These are phyloP conservation scores for Ariolimax columbianus DNA, from an alignment of 2,888 invertebrate species.

Conservation along the genomic window DNA sequence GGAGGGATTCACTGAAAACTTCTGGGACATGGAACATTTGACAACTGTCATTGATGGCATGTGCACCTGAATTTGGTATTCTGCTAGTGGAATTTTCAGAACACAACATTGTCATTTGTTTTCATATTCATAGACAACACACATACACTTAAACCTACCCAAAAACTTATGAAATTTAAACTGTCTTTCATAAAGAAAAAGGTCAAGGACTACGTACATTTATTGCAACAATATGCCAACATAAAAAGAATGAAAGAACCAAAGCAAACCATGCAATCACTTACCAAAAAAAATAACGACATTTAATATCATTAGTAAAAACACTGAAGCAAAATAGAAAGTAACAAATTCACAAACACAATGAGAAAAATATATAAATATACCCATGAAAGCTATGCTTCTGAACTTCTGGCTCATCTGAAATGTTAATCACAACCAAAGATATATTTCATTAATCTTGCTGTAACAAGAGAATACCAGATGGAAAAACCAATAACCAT, in stretches of 20 bases:
- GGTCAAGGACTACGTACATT: background rate
- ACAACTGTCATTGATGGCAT: background rate
- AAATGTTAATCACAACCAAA: slow-evolving; percentile 40
- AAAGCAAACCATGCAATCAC: background rate
- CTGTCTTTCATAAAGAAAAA: background rate
- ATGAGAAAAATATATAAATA: slow-evolving; percentile 26
- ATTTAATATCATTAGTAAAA: background rate
- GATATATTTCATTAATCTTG: background rate
- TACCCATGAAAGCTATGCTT: slow-evolving; percentile 42
- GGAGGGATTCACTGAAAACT: background rate
- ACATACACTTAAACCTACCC: background rate
- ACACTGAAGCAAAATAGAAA: background rate
- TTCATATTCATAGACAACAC: background rate
- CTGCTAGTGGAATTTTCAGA: background rate
- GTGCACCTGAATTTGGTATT: background rate
- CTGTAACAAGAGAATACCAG: background rate
- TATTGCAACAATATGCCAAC: background rate
- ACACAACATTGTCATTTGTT: background rate
- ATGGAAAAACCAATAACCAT: background rate
- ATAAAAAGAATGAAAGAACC: slow-evolving; percentile 13
- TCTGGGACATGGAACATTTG: background rate
- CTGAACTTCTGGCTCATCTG: slow-evolving; percentile 32
- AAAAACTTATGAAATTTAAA: background rate
- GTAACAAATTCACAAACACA: background rate
- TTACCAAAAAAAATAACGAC: background rate